Evolutionary conservation across 2,888 invertebrate species (phyloP).

Genomic region (Autographa pulchrina): DNA sequence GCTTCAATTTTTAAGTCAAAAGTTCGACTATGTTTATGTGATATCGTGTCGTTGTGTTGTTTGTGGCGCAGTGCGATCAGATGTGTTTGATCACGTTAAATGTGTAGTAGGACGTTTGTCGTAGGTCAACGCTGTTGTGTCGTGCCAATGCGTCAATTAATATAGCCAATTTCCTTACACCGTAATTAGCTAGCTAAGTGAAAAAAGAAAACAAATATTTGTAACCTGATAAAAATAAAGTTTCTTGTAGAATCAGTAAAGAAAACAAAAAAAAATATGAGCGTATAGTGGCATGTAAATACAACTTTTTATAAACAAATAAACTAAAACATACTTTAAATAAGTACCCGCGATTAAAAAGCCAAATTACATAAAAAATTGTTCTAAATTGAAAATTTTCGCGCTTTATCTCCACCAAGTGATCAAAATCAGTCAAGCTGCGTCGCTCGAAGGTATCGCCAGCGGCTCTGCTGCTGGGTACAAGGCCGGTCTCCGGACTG

Average conservation of each 20-base stretch:
- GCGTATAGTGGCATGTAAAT: not conserved
- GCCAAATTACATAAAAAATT: slow-evolving; percentile 11
- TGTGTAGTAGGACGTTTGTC: slow-evolving; percentile 64
- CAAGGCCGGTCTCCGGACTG: slow-evolving; percentile 87
- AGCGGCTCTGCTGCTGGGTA: slow-evolving; percentile 89
- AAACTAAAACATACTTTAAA: not conserved
- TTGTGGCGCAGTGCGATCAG: slow-evolving; percentile 77
- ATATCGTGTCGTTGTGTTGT: slow-evolving; percentile 43
- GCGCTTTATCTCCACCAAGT: slow-evolving; percentile 49
- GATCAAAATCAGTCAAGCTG: slow-evolving; percentile 77
- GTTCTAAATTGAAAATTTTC: slow-evolving; percentile 36
- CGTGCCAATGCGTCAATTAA: slow-evolving; percentile 64
- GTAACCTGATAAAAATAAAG: not conserved
- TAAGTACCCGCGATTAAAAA: slow-evolving; percentile 18
- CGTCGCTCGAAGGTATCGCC: slow-evolving; percentile 86
- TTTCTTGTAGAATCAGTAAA: not conserved
- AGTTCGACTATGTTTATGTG: slow-evolving; percentile 39
- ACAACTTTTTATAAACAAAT: not conserved
- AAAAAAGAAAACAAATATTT: slow-evolving; percentile 11
- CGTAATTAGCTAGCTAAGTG: slow-evolving; percentile 52
- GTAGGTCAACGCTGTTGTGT: slow-evolving; percentile 69
- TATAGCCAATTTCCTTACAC: slow-evolving; percentile 28
- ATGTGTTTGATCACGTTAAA: slow-evolving; percentile 74
- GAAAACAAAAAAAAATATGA: not conserved
- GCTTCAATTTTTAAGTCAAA: slow-evolving; percentile 5